A percentile compares a stretch with the other conserved stretches of the same genome.
phyloP scores from a whole-genome alignment of 2,113 vertebrate genomes.

The Phyllostomus discolor region DNA sequence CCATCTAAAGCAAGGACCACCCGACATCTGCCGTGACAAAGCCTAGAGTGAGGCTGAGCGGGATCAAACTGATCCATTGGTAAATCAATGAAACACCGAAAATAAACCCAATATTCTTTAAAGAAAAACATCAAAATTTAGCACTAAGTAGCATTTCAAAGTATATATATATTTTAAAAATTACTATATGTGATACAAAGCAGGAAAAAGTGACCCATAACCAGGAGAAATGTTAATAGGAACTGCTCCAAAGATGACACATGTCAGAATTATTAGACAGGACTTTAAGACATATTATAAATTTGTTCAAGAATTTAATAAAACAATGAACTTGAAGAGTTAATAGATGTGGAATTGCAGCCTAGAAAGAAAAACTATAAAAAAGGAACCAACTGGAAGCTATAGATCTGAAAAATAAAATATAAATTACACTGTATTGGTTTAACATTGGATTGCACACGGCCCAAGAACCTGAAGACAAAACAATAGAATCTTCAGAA shows the following conservation, averaged over 20 bases:
- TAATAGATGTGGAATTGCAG: neutral
- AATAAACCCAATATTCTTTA: neutral
- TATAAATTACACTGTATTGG: neutral
- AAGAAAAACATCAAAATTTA: neutral
- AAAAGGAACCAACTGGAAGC: neutral
- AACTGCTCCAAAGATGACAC: neutral
- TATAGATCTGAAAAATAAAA: neutral
- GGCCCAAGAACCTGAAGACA: neutral
- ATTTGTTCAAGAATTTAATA: neutral
- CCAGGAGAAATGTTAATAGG: neutral
- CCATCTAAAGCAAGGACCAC: neutral
- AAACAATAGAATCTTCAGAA: neutral
- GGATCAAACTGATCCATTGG: neutral
- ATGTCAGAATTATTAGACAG: neutral
- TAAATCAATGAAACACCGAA: neutral
- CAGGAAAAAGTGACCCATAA: neutral
- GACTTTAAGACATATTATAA: neutral
- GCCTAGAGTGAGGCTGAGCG: neutral
- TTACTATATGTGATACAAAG: neutral
- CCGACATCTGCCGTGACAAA: neutral
- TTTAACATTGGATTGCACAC: neutral
- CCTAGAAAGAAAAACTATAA: neutral
- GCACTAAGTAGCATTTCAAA: neutral
- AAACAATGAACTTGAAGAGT: neutral
- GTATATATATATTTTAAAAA: neutral